Evolutionary conservation across 1,140 invertebrate genomes (phyloP).

Genomic region (Drosophila saltans): DNA sequence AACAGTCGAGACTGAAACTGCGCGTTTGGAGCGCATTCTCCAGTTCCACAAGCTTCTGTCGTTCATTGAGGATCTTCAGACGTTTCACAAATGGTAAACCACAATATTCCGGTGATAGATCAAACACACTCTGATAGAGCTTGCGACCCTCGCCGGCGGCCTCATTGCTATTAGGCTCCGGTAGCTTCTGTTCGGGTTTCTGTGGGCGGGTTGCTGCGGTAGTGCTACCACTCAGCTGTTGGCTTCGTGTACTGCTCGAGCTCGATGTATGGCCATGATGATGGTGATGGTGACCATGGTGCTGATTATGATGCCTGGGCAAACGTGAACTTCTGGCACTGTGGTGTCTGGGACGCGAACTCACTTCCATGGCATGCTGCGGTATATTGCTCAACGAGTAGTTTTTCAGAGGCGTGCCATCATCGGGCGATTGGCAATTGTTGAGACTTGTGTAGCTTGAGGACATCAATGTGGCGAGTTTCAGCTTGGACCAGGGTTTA

Average conservation of each 20-base stretch:
- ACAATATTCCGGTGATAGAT: conserved; percentile 93
- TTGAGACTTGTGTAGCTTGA: conserved; percentile 78
- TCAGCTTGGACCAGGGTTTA: conserved; percentile 82
- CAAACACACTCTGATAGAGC: conserved; percentile 88
- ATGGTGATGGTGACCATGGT: conserved; percentile 37
- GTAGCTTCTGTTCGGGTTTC: conserved; percentile 62
- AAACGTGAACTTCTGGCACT: conserved; percentile 61
- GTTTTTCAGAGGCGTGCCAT: conserved; percentile 69
- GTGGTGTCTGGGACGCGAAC: conserved; percentile 38
- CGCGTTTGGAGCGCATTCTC: conserved; percentile 89
- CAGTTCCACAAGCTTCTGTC: conserved; percentile 92
- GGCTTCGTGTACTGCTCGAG: conserved; percentile 50
- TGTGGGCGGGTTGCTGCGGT: conserved; percentile 45
- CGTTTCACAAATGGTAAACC: conserved; percentile 95
- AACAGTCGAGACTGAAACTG: conserved; percentile 91
- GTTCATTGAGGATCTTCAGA: conserved; percentile 93
- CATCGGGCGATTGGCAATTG: conserved; percentile 67
- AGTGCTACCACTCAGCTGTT: conserved; percentile 31
- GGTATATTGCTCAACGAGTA: conserved; percentile 74
- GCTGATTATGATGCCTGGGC: conserved; percentile 39
- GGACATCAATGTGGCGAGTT: conserved; percentile 78
- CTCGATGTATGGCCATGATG: conserved; percentile 32
- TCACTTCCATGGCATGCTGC: conserved; percentile 54
- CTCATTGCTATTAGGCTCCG: conserved; percentile 27
- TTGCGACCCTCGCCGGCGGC: conserved; percentile 33